Base-by-base conservation (phyloP, 2,113 vertebrate species). In the Macquaria ambigua region DNA sequence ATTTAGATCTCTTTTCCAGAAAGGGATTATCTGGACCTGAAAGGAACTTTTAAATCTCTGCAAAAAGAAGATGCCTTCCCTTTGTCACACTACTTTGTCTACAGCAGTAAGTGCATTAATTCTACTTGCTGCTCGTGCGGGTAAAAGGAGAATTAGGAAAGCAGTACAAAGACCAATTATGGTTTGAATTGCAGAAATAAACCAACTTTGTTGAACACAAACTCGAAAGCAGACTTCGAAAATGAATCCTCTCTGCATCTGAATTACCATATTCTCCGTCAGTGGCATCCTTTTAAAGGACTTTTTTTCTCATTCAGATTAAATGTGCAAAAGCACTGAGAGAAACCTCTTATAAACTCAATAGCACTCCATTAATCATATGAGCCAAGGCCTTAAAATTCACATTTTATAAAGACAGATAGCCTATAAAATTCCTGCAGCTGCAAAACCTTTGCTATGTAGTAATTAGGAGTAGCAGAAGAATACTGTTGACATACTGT, bases 401-500 rank as follows among this genome's bases (percentile, higher is more conserved):
- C 3, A 37, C 48, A 59, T 75, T 53, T 71, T 25, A 67, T 20
- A 71, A 46, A 55, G 10, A 48, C 6, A 12, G 3, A 41, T 58
- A n/a, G n/a, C n/a, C n/a, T n/a, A 12, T 8, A 25, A 39, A n/a
- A 66, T 63, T 58, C 14, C 5, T 16, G 9, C 28, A 71, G 31
- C n/a, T 52, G 39, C 41, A 59, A 31, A 41, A n/a, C 53, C n/a
- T 76, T 72, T 41, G 6, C 16, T 48, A 23, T 34, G n/a, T 18
- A 41, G 39, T 58, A 55, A 73, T 66, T 23, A 48, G 34, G 46
- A 34, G 23, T 16, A 11, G 1, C 34, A 20, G 61, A 81, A 79
- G 53, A 79, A 68, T 61, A 31, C n/a, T 72, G 46, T 21, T 79
- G 64, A 66, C 43, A 28, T 50, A 43, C 25, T 77, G 14, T 80